These are phyloP conservation scores for Okamejei kenojei DNA, from an alignment of 2,797 vertebrate genomes.

Conservation along the genomic window DNA sequence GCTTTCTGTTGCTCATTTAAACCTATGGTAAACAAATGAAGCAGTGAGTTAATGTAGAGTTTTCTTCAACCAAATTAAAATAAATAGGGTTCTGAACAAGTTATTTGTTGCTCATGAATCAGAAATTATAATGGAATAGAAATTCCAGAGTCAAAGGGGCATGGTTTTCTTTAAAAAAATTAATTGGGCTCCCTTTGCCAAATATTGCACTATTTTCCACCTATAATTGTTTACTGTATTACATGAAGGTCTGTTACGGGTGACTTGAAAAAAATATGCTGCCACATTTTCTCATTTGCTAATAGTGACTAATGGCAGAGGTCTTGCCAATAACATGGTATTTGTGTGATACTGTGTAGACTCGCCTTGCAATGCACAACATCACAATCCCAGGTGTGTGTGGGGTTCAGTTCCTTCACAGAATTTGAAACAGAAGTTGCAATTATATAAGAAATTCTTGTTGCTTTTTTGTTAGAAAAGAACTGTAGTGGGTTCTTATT, in stretches of 20 bases:
- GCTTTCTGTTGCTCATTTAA: neutral
- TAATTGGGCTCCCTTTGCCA: neutral
- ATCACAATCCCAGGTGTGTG: too few species aligned
- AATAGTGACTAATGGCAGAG: neutral
- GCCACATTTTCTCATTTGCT: neutral
- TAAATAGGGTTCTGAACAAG: neutral
- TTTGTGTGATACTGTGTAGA: neutral
- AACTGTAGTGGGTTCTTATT: neutral
- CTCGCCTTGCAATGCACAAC: neutral
- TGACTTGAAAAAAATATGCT: neutral
- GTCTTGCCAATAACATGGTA: neutral
- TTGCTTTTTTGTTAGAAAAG: neutral
- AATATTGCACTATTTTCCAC: neutral
- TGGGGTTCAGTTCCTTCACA: neutral
- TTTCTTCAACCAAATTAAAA: neutral
- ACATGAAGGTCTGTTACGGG: neutral
- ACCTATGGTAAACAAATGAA: neutral
- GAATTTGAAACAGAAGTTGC: neutral
- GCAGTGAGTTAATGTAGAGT: neutral
- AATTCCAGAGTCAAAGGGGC: neutral
- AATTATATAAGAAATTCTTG: neutral
- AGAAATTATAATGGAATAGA: neutral
- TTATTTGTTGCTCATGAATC: neutral
- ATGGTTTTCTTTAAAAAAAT: neutral
- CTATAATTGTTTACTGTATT: neutral